phyloP scores from a whole-genome alignment of 2,888 invertebrate species.

The Dioctria rufipes region DNA sequence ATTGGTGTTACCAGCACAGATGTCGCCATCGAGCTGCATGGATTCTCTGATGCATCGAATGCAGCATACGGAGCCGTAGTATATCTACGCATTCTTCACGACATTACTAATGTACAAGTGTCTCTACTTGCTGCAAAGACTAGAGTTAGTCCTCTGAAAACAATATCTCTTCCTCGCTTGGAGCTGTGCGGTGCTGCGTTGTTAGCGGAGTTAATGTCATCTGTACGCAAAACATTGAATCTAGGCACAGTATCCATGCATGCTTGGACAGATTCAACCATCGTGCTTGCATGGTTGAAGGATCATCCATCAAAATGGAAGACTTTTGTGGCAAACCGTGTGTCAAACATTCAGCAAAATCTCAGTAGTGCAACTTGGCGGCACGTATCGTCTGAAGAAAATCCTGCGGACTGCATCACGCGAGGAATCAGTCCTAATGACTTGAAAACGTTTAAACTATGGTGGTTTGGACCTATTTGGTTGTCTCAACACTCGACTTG shows the following conservation, averaged over 20 bases:
- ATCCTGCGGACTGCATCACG: not conserved
- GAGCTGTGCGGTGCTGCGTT: conserved; percentile 57
- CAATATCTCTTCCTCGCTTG: conserved; percentile 59
- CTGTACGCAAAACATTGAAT: too few species aligned
- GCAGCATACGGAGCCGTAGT: conserved; percentile 15
- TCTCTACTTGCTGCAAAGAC: not conserved
- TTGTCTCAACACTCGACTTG: not conserved
- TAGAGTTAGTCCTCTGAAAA: conserved; percentile 54
- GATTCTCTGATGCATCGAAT: conserved; percentile 25
- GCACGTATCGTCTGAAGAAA: not conserved
- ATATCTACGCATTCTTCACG: not conserved
- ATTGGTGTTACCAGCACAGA: not conserved
- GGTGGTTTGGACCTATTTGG: not conserved
- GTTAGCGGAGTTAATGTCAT: not conserved
- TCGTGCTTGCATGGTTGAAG: conserved; percentile 14
- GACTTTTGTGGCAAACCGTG: conserved; percentile 28
- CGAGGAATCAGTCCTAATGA: not conserved
- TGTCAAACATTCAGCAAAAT: not conserved
- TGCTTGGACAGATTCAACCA: conserved; percentile 1
- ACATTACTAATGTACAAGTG: not conserved
- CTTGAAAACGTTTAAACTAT: not conserved
- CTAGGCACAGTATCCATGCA: not conserved
- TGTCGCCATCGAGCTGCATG: conserved; percentile 11
- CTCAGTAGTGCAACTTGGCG: not conserved
- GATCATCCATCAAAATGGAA: not conserved